Conservation (phyloP, 2,113 vertebrate genomes). For the Pionites leucogaster region DNA sequence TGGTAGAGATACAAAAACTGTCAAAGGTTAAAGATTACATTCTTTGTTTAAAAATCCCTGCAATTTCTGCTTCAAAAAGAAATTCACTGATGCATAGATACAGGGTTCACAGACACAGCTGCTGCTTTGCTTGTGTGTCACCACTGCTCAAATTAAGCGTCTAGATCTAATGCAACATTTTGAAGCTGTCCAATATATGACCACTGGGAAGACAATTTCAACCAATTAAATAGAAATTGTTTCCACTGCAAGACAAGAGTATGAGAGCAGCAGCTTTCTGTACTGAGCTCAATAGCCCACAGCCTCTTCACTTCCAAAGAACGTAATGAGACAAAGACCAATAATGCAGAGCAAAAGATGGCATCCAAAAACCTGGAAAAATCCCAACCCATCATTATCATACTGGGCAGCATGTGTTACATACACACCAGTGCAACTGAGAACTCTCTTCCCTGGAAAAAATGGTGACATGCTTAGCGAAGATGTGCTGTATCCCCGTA, state of each 20-base stretch:
- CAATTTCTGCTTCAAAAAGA: conserved; percentile 5
- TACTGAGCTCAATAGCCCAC: neutral
- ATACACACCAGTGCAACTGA: neutral
- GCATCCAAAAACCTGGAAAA: neutral
- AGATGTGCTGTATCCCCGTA: neutral
- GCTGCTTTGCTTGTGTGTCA: neutral
- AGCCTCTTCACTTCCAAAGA: neutral
- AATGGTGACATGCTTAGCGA: neutral
- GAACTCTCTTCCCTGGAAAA: neutral
- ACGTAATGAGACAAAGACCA: neutral
- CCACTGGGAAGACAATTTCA: neutral
- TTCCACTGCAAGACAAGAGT: neutral
- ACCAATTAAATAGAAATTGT: neutral
- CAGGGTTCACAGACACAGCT: neutral
- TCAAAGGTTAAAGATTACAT: conserved; percentile 18
- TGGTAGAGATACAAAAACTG: neutral
- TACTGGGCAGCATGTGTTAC: neutral
- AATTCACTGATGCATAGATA: neutral
- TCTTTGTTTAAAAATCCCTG: conserved; percentile 21
- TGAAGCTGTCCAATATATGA: neutral
- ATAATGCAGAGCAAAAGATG: neutral
- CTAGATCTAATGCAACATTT: neutral
- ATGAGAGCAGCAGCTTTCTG: neutral
- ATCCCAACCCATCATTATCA: neutral
- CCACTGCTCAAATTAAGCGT: neutral